Percentiles rank a stretch among this genome's conserved stretches.
These are phyloP conservation scores for Zaprionus ornatus DNA, from an alignment of 1,140 invertebrate species.

Conservation along the genomic window DNA sequence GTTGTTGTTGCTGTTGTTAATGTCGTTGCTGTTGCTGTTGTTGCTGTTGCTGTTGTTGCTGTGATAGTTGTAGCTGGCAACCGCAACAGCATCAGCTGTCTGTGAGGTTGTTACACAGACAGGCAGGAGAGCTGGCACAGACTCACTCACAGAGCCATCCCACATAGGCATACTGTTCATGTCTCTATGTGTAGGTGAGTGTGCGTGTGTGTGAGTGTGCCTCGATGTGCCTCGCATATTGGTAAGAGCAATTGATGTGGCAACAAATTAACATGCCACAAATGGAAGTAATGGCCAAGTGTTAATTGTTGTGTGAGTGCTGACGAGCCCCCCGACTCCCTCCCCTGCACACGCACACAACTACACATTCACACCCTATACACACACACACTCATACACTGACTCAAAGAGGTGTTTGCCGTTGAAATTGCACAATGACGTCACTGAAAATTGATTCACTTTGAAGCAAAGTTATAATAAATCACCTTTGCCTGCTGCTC, in stretches of 20 bases:
- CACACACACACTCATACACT: conserved; percentile 12
- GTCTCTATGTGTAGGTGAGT: not conserved
- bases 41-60: conserved; percentile 37
- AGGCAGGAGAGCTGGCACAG: conserved; percentile 30
- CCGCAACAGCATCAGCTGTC: conserved; percentile 79
- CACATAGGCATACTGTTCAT: not conserved
- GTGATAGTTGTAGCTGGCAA: conserved; percentile 74
- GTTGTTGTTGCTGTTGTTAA: conserved; percentile 11
- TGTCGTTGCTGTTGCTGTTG: conserved; percentile 31
- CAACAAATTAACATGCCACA: conserved; percentile 81
- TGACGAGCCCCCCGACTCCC: not conserved
- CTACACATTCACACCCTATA: conserved; percentile 16
- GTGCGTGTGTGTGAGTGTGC: conserved; percentile 35
- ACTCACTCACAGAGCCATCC: not conserved
- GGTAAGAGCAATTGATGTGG: conserved; percentile 79
- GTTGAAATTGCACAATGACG: conserved; percentile 62
- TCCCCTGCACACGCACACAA: conserved; percentile 12
- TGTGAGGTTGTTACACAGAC: conserved; percentile 72
- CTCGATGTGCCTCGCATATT: conserved; percentile 66
- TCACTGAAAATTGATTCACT: conserved; percentile 73
- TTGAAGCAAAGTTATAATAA: conserved; percentile 63
- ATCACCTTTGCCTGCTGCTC: conserved; percentile 51
- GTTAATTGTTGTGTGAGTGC: conserved; percentile 77
- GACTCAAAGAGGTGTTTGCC: conserved; percentile 28
- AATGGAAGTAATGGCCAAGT: conserved; percentile 82